Evolutionary conservation across 2,888 invertebrate species (phyloP), one percentile per base, ranked within the genome.

Genomic region (Phyllotreta cruciferae): DNA sequence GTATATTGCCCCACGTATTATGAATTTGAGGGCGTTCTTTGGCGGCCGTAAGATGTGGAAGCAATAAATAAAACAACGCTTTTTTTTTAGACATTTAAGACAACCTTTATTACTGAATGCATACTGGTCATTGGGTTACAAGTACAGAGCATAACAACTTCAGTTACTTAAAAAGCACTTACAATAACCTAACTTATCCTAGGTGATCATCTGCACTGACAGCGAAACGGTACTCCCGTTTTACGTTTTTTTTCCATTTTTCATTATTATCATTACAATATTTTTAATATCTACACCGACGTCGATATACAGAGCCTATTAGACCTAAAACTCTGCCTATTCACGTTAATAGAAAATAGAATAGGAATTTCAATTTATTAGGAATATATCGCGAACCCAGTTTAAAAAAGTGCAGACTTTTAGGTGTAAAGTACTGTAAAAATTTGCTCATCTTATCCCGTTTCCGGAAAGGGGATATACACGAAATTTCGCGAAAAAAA

Each of bases 61-160:
- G n/a, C n/a, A n/a, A n/a, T n/a, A 24, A 24, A 24, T 3, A 24
- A 24, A 24, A 4, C 24, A 24, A 24, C 24, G 24, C 4, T 24
- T 24, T 24, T 24, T 24, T 24, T 24, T 24, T 24, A 44, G 79
- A 82, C 81, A 81, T 82, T 83, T 81, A 83, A 81, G 83, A 83
- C 83, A 83, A 83, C 83, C 83, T 83, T 83, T 83, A 83, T 83
- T 81, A 81, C 80, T 83, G 82, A 83, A 83, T 83, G 83, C 82
- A 82, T 83, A 83, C 83, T 83, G 83, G 83, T 83, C 83, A 82
- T 80, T 80, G 79, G 81, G 82, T 82, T 82, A 82, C 80, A 82
- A 81, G 80, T 81, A 81, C 80, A 81, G 81, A 81, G 79, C 78
- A 77, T 78, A 81, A 82, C 80, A 81, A 81, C 80, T 77, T 77